Evolutionary conservation across 1,140 invertebrate species (phyloP), one percentile per base, ranked within the genome.

Genomic region (Atopsyche davidsoni): DNA sequence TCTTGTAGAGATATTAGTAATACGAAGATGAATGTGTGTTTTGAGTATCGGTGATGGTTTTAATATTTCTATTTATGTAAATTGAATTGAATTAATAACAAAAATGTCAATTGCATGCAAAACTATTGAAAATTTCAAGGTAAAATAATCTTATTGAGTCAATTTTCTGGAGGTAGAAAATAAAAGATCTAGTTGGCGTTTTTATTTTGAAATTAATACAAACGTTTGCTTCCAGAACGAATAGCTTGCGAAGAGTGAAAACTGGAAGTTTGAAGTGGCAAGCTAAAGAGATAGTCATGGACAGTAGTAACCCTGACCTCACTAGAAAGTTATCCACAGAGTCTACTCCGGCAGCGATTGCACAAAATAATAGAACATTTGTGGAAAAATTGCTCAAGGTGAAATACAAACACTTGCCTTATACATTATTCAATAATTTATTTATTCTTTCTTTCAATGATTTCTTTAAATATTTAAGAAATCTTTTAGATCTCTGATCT

Each of bases 281-380:
- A 61, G 70, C 76, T 39, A 76, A 77, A 53, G 76, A 79, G 43
- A 78, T 77, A 21, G 69, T 73, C 2, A 64, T 78, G 41, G 77
- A 79, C 60, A 53, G 70, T 46, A 55, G 70, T 32, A 59, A 70
- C 11, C 64, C 65, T 1, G 70, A 74, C 42, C 67, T 73, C 10
- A 65, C 65, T 24, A 61, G 70, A 39, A 64, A 67, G 35, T 54
- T 72, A 22, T 72, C 68, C 0, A 73, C 68, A 2, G 83, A 85
- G 55, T 80, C 82, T 56, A 87, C 85, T 53, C 85, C 86, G 3
- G 86, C 89, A 3, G 73, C 89, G n/a, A 88, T 94, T 59, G 92
- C 92, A n/a, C 92, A 97, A 69, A 92, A 92, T 11, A 98, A 99
- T 72, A 96, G 92, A 87, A 92, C 90, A 31, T 99, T 99, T 76